Evolutionary conservation across 2,888 invertebrate genomes (phyloP), one percentile per base, ranked within the genome.

Genomic region (Quadroppia sp.): DNA sequence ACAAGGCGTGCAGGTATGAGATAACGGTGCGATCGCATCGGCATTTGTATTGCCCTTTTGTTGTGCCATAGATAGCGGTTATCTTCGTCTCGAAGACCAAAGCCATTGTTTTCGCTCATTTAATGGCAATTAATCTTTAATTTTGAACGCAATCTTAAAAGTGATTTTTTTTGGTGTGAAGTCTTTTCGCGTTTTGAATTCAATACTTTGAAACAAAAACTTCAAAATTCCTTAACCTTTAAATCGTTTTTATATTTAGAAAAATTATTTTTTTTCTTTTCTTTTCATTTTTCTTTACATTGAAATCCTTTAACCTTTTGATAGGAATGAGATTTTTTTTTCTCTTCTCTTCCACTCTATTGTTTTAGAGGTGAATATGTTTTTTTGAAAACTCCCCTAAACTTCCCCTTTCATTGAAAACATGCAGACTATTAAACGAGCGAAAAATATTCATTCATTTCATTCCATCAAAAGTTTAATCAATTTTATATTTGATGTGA

Each of bases 1-100:
- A 92, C 85, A 89, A 89, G 81, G 89, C 94, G 71, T 78, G 81
- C 72, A 82, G 74, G 74, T 74, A 74, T 71, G 74, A 36, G 4
- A 36, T 36, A 36, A 36, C 36, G 4, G 36, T 36, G 36, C 36
- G 36, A 36, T 7, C 9, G 6, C 36, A 9, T 9, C 6, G 36
- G 4, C 36, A 4, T 36, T 36, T 36, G n/a, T n/a, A n/a, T n/a
- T n/a, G n/a, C n/a, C n/a, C n/a, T n/a, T n/a, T 36, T 36, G 36
- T 36, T 4, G 36, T 36, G 36, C n/a, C n/a, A n/a, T n/a, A n/a
- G n/a, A n/a, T n/a, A n/a, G n/a, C n/a, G n/a, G n/a, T n/a, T n/a
- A n/a, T n/a, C n/a, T n/a, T n/a, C n/a, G n/a, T n/a, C n/a, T n/a
- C n/a, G n/a, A n/a, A n/a, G 4, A 9, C 6, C 4, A 25, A 25